Percentiles rank a stretch among this genome's conserved stretches.
These are phyloP conservation scores for Achlya flavicornis DNA, from an alignment of 2,888 invertebrate species.

Conservation along the genomic window DNA sequence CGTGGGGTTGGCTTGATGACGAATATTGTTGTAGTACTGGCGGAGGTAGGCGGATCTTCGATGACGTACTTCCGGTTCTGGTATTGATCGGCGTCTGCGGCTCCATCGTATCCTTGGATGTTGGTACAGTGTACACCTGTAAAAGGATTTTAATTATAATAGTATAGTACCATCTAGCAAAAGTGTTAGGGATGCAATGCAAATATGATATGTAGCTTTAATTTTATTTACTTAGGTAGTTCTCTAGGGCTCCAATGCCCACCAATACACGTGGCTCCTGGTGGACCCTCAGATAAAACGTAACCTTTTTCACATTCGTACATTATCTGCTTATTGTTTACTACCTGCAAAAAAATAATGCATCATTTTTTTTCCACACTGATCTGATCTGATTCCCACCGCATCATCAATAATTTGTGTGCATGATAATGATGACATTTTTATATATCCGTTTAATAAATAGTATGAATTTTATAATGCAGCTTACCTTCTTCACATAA, in stretches of 20 bases:
- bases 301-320: conserved; percentile 97
- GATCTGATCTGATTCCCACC: too few species aligned
- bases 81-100: conserved; percentile 84
- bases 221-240: conserved; percentile 86
- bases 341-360: conserved; percentile 72
- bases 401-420: too few species aligned
- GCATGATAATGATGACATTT: too few species aligned
- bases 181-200: too few species aligned
- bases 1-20: conserved; percentile 53
- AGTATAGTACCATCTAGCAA: too few species aligned
- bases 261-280: conserved; percentile 97
- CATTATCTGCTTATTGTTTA: conserved; percentile 97
- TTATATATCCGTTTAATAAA: too few species aligned
- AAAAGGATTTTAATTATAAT: not conserved
- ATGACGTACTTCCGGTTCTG: conserved; percentile 69
- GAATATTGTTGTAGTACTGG: conserved; percentile 71
- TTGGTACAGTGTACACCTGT: conserved; percentile 91
- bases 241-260: conserved; percentile 96
- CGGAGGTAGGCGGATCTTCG: conserved; percentile 69
- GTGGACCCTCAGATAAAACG: conserved; percentile 92
- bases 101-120: conserved; percentile 95
- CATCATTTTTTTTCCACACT: too few species aligned
- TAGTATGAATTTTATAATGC: not conserved
- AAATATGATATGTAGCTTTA: too few species aligned
- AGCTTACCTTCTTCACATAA: conserved; percentile 92